A percentile compares a stretch with the other conserved stretches of the same genome.
These are phyloP conservation scores for Drosophila falleni DNA, from an alignment of 2,888 invertebrate genomes.

Conservation along the genomic window DNA sequence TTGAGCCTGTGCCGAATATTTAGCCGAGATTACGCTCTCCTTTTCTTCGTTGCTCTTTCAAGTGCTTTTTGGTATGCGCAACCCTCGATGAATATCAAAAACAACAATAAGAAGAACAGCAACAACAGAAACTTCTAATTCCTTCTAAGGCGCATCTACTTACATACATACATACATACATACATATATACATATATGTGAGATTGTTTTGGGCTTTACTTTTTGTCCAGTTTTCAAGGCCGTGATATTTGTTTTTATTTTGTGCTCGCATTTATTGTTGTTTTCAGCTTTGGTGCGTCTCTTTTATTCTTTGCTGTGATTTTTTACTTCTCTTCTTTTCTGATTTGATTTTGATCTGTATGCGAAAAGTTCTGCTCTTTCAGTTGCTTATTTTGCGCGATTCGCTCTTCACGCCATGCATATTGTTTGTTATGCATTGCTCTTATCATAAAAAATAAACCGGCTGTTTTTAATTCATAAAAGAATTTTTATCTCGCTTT, in stretches of 20 bases:
- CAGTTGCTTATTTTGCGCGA: not conserved
- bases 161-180: not conserved
- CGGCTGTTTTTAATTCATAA: constrained; percentile 55
- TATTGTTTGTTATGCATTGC: constrained; percentile 29
- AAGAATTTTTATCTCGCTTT: constrained; percentile 39
- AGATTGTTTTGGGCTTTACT: constrained; percentile 34
- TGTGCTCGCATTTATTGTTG: constrained; percentile 38
- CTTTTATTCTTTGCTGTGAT: constrained; percentile 15
- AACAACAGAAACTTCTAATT: constrained; percentile 44
- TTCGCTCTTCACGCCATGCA: constrained; percentile 2
- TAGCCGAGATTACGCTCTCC: constrained; percentile 41
- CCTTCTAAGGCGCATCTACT: constrained; percentile 29
- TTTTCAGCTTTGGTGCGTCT: constrained; percentile 7
- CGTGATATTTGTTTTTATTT: constrained; percentile 64
- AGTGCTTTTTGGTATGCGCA: constrained; percentile 25
- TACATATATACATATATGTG: constrained; percentile 27
- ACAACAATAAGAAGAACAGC: constrained; percentile 12
- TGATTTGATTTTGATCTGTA: constrained; percentile 39
- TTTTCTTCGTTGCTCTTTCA: constrained; percentile 28
- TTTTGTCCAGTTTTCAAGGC: constrained; percentile 70
- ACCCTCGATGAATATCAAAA: constrained; percentile 28
- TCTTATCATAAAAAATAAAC: constrained; percentile 46
- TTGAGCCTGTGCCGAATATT: constrained; percentile 46
- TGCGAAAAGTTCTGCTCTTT: constrained; percentile 14
- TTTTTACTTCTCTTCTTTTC: constrained; percentile 9